Percentiles rank a stretch among this genome's conserved stretches.
These are phyloP conservation scores for Chondrilla cf. caribensis DNA, from an alignment of 37 sponge, comb jelly and placozoan species.

Conservation along the genomic window DNA sequence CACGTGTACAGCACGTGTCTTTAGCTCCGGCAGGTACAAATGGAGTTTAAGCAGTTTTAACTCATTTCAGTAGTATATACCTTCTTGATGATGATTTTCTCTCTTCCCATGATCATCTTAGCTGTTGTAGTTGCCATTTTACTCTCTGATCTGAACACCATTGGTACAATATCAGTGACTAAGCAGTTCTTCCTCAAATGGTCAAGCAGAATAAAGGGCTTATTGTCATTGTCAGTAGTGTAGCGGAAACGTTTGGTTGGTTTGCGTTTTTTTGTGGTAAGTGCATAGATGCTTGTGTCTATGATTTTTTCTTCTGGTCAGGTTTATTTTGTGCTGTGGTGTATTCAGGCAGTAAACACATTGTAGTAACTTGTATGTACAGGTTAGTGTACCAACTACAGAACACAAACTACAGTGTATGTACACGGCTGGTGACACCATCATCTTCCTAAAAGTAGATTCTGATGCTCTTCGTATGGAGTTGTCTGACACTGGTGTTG, in stretches of 20 bases:
- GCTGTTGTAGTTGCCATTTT: background rate
- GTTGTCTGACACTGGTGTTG: constrained; percentile 53
- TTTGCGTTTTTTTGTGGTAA: too few relatives aligned
- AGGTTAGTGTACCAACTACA: constrained; percentile 3
- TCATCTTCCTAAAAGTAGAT: constrained; percentile 14
- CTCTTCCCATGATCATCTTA: constrained; percentile 2
- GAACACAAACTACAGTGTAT: too few relatives aligned
- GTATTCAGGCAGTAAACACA: constrained; percentile 88
- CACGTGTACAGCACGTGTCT: too few relatives aligned
- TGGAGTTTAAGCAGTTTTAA: too few relatives aligned
- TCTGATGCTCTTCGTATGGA: constrained; percentile 87
- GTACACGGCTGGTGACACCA: too few relatives aligned
- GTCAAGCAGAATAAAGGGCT: constrained; percentile 51
- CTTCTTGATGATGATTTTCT: background rate
- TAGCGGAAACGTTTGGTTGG: constrained; percentile 84
- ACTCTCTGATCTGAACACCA: constrained; percentile 58
- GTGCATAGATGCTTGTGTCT: too few relatives aligned
- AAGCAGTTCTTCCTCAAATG: constrained; percentile 85
- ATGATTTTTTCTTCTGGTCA: too few relatives aligned
- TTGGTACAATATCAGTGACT: constrained; percentile 85
- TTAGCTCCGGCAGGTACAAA: too few relatives aligned
- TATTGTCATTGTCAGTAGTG: constrained; percentile 77
- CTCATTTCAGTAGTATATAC: too few relatives aligned
- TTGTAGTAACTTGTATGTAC: too few relatives aligned
- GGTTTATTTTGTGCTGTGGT: constrained; percentile 59